Percentiles rank a stretch among this genome's conserved stretches.
Conservation (phyloP, 2,888 invertebrate species). For the Microplitis deprimator region DNA sequence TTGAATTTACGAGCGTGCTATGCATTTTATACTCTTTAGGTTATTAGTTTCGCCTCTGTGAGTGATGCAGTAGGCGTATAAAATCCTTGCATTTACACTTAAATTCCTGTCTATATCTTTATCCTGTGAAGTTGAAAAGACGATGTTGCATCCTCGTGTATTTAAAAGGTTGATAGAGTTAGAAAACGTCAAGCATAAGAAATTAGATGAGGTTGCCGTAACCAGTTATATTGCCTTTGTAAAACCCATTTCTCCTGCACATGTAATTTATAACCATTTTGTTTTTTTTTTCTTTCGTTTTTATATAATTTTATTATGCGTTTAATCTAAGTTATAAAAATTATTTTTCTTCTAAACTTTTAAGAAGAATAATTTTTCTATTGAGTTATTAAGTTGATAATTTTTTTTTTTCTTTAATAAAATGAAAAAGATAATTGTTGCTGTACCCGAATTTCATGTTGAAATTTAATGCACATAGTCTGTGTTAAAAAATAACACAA, state of each 20-base stretch:
- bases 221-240: slow-evolving; percentile 26
- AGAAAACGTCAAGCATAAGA: slow-evolving; percentile 10
- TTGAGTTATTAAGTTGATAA: too few species aligned
- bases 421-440: too few species aligned
- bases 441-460: too few species aligned
- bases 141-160: background rate
- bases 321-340: background rate
- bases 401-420: too few species aligned
- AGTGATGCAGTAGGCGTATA: slow-evolving; percentile 3
- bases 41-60: slow-evolving; percentile 6
- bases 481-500: too few species aligned
- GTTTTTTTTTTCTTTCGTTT: background rate
- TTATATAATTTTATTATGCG: background rate
- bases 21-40: background rate
- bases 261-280: slow-evolving; percentile 2
- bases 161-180: slow-evolving; percentile 14
- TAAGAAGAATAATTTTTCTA: background rate
- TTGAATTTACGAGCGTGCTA: background rate
- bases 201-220: slow-evolving; percentile 24
- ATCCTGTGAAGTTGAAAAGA: background rate
- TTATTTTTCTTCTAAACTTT: background rate
- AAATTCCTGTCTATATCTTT: background rate
- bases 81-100: slow-evolving; percentile 6
- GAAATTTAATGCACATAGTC: too few species aligned
- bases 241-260: slow-evolving; percentile 12